phyloP scores from a whole-genome alignment of 1,140 invertebrate species.

The Samia ricini region DNA sequence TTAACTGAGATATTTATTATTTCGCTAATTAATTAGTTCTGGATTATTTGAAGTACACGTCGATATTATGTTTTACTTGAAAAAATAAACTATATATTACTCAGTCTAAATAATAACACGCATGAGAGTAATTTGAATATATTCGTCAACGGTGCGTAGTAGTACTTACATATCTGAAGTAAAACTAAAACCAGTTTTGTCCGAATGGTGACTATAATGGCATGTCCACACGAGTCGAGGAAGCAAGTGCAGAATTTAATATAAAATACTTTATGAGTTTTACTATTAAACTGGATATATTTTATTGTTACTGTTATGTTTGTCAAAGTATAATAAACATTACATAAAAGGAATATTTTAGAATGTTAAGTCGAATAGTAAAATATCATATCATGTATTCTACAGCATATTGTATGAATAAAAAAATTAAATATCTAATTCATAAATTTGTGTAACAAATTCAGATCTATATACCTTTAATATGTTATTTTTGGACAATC shows the following conservation, averaged over 20 bases:
- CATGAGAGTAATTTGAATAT: neutral
- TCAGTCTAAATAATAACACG: neutral
- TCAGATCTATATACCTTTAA: no score
- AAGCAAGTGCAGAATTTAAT: neutral
- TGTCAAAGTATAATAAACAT: no score
- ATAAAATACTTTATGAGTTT: neutral
- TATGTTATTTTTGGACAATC: no score
- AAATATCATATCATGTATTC: neutral
- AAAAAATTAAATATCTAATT: no score
- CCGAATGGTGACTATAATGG: neutral
- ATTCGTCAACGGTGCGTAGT: neutral
- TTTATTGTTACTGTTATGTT: neutral
- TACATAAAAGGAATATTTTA: no score
- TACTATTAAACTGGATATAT: neutral
- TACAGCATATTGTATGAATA: no score
- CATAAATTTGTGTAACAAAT: no score
- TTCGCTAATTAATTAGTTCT: no score
- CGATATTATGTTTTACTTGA: neutral
- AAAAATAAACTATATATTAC: neutral
- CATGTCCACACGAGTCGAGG: neutral
- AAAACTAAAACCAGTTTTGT: neutral
- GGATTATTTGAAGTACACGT: no score
- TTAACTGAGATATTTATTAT: no score
- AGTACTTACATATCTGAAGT: neutral
- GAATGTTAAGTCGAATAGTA: neutral